Evolutionary conservation across 1,140 invertebrate species (phyloP), one percentile per base, ranked within the genome.

Genomic region (Condylostylus longicornis): DNA sequence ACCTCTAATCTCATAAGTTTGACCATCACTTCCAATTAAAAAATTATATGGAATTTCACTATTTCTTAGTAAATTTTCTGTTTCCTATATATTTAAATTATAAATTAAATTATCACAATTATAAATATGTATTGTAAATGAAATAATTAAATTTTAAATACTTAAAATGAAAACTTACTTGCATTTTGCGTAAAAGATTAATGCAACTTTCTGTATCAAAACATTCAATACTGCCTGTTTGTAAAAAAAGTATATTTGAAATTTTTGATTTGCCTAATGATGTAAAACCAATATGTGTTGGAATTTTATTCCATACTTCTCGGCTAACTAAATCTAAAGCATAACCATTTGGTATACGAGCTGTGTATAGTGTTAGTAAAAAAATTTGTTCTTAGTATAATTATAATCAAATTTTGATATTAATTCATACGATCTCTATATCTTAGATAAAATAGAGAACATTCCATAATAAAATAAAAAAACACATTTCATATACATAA

Each of bases 11-110:
- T 56, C 55, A 20, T 53, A 59, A 1, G 42, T 37, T 35, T 47
- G 43, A 18, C 53, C 53, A 37, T 59, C 50, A 6, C 53, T 46
- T 0, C 50, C 42, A 28, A 59, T 46, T 3, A 59, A 33, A 18
- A 58, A 59, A 21, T 58, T 59, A 18, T 50, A 59, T 1, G 53
- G 55, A 9, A 58, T 37, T 36, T 58, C 53, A 18, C 36, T 44
- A n/a, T 25, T 31, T 12, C 6, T 19, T 23, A 3, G 17, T 37
- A 5, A 4, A 18, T 21, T 19, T 25, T 5, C 20, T 34, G 13
- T 29, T 29, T 9, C 31, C 23, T 13, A 6, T 32, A 19, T 25
- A 32, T 7, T 22, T 17, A 36, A 12, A 21, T 15, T 23, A 14
- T 9, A 6, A 18, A 35, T 13, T 31, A 35, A 28, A 21, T 14